phyloP scores from a whole-genome alignment of 2,888 invertebrate genomes.

The Macropis europaea region DNA sequence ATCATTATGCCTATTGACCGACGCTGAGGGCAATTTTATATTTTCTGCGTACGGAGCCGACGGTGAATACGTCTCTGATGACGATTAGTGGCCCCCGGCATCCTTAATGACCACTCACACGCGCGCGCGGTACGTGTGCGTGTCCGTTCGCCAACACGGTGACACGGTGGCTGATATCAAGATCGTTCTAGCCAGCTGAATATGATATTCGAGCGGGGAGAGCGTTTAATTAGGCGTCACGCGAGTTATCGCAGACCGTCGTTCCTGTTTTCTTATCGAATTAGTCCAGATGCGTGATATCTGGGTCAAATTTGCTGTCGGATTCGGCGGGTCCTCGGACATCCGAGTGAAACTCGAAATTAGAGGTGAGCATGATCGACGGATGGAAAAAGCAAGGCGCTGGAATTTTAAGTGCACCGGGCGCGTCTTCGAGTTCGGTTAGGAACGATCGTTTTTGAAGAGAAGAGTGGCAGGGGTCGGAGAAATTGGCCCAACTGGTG shows the following conservation, averaged over 20 bases:
- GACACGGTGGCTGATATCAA: conserved; percentile 55
- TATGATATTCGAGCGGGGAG: conserved; percentile 53
- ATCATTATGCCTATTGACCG: conserved; percentile 74
- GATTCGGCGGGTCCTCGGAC: no score
- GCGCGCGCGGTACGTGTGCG: conserved; percentile 5
- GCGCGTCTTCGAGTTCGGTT: not conserved
- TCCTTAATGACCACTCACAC: conserved; percentile 66
- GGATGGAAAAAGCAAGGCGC: not conserved
- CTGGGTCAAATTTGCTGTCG: no score
- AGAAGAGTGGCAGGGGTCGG: conserved; percentile 6
- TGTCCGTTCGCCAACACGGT: conserved; percentile 25
- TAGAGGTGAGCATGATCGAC: conserved; percentile 3
- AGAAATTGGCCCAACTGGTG: conserved; percentile 31
- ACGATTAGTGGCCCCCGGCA: conserved; percentile 74
- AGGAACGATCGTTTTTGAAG: conserved; percentile 14
- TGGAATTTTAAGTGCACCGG: conserved; percentile 5
- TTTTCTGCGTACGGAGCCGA: conserved; percentile 64
- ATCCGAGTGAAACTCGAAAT: conserved; percentile 2
- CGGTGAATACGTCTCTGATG: conserved; percentile 74
- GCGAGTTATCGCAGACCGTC: conserved; percentile 47
- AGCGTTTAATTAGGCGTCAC: conserved; percentile 61
- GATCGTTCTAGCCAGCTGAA: conserved; percentile 56
- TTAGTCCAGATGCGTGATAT: not conserved
- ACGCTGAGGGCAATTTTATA: conserved; percentile 69
- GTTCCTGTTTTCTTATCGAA: not conserved